Base-by-base conservation (phyloP, 92 coral and sea anemone genomes). In the Nematostella vectensis region DNA sequence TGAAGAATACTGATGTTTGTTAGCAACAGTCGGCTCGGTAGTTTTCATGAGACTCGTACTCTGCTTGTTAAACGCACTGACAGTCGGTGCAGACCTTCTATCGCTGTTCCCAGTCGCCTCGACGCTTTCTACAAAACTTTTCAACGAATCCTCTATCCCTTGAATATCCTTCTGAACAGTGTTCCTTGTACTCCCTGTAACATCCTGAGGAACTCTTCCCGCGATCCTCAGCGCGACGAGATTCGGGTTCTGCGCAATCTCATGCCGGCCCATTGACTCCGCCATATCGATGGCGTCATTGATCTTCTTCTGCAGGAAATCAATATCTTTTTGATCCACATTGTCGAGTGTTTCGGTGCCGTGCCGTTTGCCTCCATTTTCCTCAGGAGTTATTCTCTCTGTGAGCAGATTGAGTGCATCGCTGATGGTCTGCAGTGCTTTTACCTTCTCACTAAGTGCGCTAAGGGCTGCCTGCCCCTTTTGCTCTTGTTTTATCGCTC, bases 341-440 rank as follows among this genome's bases (percentile, higher is more conserved):
- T 26, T 43, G 21, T 54, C 72, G 12, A 55, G 22, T 29, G 45
- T 27, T 2, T 55, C 55, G 11, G 19, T 16, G 11, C 65, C 57
- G 19, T 58, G 42, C 27, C 51, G 48, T 38, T 58, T 47, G 8
- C 51, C 65, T 12, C 49, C 55, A 2, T 23, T 48, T 4, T 27
- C 47, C 6, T 36, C 59, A 23, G 39, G 59, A 15, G 56, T 61
- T 27, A 76, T 47, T 50, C 68, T 70, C 0, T 63, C 60, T 24
- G 95, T 80, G 12, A 85, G 70, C 11, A 81, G 49, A 23, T 63
- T 67, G 53, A 85, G 62, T 31, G 95, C 95, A 53, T 75, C 82
- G 23, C 88, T 85, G 18, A 85, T 62, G 19, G 82, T 74, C 57
- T 85, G 84, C 44, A 85, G 57, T 6, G 87, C 74, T n/a, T 78